Evolutionary conservation across 2,113 vertebrate species (phyloP).

Genomic region (Odontophorus gujanensis): DNA sequence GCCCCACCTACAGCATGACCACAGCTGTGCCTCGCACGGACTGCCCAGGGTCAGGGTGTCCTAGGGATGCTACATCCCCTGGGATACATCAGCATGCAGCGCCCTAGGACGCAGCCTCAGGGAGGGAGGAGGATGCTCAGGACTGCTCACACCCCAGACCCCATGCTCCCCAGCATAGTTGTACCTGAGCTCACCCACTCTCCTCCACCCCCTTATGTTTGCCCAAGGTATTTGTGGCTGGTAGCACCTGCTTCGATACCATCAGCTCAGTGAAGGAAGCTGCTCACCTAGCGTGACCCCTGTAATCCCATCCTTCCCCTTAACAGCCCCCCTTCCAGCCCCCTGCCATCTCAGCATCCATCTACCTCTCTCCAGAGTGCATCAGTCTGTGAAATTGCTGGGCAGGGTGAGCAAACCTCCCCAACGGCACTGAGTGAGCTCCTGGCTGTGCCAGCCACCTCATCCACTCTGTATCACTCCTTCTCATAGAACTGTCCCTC

Average conservation of each 20-base stretch:
- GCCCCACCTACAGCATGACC: constrained; percentile 67
- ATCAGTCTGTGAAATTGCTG: not conserved
- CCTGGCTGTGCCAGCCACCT: accelerated
- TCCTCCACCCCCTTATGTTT: constrained; percentile 74
- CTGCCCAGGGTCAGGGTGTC: too few relatives aligned
- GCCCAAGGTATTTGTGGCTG: constrained; percentile 73
- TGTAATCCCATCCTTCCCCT: constrained; percentile 76
- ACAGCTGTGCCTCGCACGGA: not conserved
- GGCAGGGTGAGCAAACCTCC: not conserved
- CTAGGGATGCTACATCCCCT: too few relatives aligned
- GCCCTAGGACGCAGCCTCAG: not conserved
- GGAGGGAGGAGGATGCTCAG: not conserved
- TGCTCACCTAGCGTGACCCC: constrained; percentile 77
- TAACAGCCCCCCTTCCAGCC: constrained; percentile 41
- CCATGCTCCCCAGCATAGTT: accelerated
- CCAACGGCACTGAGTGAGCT: not conserved
- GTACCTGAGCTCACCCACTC: constrained; percentile 38
- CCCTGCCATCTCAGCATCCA: constrained; percentile 61
- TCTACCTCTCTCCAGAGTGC: constrained; percentile 1
- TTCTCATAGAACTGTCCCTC: not conserved
- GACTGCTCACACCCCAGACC: not conserved
- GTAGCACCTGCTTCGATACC: constrained; percentile 76
- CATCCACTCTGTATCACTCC: not conserved
- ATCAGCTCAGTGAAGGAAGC: constrained; percentile 67
- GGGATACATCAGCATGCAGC: not conserved